Evolutionary conservation across 2,797 vertebrate genomes (phyloP), one percentile per base, ranked within the genome.

Genomic region (Carapus acus): DNA sequence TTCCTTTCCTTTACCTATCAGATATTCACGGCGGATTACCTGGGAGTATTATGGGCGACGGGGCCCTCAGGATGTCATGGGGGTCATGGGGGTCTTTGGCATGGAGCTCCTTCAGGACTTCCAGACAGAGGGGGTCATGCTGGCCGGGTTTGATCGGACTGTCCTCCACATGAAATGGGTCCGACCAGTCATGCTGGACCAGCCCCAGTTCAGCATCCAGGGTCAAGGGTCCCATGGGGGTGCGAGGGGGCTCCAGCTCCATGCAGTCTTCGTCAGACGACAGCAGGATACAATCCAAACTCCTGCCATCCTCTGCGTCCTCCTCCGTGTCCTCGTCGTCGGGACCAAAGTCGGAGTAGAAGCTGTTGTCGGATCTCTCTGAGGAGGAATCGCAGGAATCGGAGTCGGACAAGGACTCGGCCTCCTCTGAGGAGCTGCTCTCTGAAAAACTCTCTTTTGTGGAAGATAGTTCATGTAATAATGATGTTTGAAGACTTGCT

Each of bases 391-490:
- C 76, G 0, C 57, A 71, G 4, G 75, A 77, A 45, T 91, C 88
- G 0, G 48, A 63, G 50, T 77, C 65, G 7, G 91, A 93, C 5
- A 85, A 90, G 56, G 73, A 86, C 0, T 90, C 88, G 0, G 86
- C 92, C 59, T 89, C 89, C 24, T 90, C 89, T 0, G 88, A 91
- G 15, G 88, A 90, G 61, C 66, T 77, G 48, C 36, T 65, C 33
- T 88, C 89, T 60, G 91, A 90, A 39, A 83, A 88, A 0, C 43
- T 55, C 4, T 86, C 78, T 76, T 83, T 83, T 36, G 62, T 67
- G 52, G 43, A 62, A 37, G 58, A 39, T 27, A 40, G 41, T 36
- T 33, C 6, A 21, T 37, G n/a, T 14, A 23, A 41, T 1, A 24
- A 8, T 20, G 12, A 8, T 8, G 41, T 3, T 2, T 14, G 14